These are phyloP conservation scores for Alexandromys oeconomus DNA, from an alignment of 2,797 vertebrate genomes.

Conservation along the genomic window DNA sequence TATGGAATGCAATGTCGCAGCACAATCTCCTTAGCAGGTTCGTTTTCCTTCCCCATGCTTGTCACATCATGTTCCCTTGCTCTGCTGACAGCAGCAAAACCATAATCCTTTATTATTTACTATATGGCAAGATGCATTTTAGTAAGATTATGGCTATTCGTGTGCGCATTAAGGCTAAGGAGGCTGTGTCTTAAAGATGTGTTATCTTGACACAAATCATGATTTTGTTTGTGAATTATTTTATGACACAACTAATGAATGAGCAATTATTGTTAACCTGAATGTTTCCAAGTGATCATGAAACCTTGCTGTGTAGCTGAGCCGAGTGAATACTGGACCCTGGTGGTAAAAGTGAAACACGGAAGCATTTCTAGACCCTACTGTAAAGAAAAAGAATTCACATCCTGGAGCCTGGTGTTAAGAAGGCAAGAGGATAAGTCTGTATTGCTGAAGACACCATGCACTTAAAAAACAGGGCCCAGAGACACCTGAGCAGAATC, in stretches of 20 bases:
- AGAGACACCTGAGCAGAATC: too few relatives aligned
- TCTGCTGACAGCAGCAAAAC: background rate
- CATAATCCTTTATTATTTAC: conserved; percentile 20
- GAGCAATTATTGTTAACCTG: conserved; percentile 27
- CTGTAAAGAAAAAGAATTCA: background rate
- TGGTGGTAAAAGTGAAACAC: background rate
- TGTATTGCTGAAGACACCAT: background rate
- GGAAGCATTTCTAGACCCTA: background rate
- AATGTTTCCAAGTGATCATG: conserved; percentile 10
- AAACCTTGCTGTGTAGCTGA: background rate
- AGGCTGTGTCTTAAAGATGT: background rate
- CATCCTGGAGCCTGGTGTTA: conserved; percentile 8
- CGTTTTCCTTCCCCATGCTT: background rate
- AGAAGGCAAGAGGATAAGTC: background rate
- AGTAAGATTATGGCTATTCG: background rate
- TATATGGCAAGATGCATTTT: background rate
- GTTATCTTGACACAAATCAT: conserved; percentile 11
- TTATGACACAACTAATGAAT: background rate
- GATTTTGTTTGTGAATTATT: conserved; percentile 20
- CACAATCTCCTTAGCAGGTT: background rate
- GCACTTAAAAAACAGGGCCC: background rate
- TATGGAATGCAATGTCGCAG: background rate
- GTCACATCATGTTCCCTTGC: background rate
- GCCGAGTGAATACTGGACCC: background rate
- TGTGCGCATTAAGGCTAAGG: background rate